Conservation (phyloP, 2,888 invertebrate genomes). For the Spilarctia lutea region DNA sequence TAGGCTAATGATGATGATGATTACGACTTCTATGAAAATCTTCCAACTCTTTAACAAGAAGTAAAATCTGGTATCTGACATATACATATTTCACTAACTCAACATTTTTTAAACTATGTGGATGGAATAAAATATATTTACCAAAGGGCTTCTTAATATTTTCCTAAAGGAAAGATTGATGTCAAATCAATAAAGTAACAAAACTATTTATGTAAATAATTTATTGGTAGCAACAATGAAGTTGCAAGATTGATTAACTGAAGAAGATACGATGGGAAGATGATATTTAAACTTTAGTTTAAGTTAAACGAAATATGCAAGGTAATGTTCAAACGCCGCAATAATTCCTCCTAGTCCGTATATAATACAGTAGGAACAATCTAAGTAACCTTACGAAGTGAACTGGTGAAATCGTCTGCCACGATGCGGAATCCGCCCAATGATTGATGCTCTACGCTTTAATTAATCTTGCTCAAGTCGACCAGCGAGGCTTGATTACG, state of each 20-base stretch:
- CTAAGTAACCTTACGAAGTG: slow-evolving; percentile 57
- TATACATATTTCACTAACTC: no score
- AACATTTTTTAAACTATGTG: neutral
- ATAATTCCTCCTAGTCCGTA: slow-evolving; percentile 27
- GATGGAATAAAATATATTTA: neutral
- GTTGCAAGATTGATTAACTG: neutral
- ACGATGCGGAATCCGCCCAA: slow-evolving; percentile 66
- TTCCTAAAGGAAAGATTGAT: no score
- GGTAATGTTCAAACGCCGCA: neutral
- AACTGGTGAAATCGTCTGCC: slow-evolving; percentile 63
- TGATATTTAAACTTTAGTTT: neutral
- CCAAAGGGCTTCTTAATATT: no score
- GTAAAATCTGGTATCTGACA: no score
- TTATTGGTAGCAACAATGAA: neutral
- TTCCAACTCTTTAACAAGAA: no score
- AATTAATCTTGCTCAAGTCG: slow-evolving; percentile 82
- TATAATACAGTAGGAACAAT: slow-evolving; percentile 39
- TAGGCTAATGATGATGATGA: no score
- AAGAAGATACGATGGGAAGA: no score
- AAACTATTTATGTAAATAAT: neutral
- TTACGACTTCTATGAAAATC: no score
- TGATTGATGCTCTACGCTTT: slow-evolving; percentile 80
- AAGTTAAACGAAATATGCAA: neutral
- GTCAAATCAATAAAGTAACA: no score
- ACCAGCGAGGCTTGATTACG: slow-evolving; percentile 71